phyloP scores from a whole-genome alignment of 2,888 invertebrate species.

The Drosophila pseudotalamancana region DNA sequence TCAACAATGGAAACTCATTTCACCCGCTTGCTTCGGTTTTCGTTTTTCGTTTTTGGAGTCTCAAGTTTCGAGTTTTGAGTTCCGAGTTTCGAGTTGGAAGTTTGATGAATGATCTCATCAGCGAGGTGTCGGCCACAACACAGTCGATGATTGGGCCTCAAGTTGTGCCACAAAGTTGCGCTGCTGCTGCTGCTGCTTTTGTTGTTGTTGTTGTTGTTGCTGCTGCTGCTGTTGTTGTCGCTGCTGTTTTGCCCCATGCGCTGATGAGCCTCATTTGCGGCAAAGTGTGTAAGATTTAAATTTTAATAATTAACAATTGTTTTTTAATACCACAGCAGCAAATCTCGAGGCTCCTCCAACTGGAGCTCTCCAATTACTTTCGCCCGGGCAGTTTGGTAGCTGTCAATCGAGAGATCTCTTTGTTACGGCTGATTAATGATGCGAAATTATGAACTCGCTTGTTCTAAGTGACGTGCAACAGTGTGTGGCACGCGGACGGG shows the following conservation, averaged over 20 bases:
- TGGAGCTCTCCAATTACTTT: slow-evolving; percentile 64
- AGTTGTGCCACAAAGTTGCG: slow-evolving; percentile 29
- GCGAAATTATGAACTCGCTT: slow-evolving; percentile 81
- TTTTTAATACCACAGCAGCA: slow-evolving; percentile 70
- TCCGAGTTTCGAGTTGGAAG: slow-evolving; percentile 16
- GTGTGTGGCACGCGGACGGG: slow-evolving; percentile 21
- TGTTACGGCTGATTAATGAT: slow-evolving; percentile 79
- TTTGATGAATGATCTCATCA: slow-evolving; percentile 83
- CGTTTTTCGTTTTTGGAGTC: no score
- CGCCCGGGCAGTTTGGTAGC: slow-evolving; percentile 61
- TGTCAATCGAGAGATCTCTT: slow-evolving; percentile 65
- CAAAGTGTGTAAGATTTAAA: slow-evolving; percentile 70
- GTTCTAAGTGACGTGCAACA: slow-evolving; percentile 67
- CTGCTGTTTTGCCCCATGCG: slow-evolving; percentile 32
- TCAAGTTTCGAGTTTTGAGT: slow-evolving; percentile 27
- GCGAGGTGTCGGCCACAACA: slow-evolving; percentile 77
- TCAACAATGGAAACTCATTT: slow-evolving; percentile 81
- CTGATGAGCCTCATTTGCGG: slow-evolving; percentile 64
- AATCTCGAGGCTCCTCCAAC: slow-evolving; percentile 32
- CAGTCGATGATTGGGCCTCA: slow-evolving; percentile 65
- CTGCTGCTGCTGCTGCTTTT: not conserved
- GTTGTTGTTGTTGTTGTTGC: slow-evolving; percentile 11
- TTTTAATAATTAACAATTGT: slow-evolving; percentile 78
- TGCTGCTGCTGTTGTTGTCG: not conserved
- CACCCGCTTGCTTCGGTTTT: slow-evolving; percentile 50